These are phyloP conservation scores for Menura novaehollandiae DNA, from an alignment of 2,113 vertebrate genomes.

Conservation along the genomic window DNA sequence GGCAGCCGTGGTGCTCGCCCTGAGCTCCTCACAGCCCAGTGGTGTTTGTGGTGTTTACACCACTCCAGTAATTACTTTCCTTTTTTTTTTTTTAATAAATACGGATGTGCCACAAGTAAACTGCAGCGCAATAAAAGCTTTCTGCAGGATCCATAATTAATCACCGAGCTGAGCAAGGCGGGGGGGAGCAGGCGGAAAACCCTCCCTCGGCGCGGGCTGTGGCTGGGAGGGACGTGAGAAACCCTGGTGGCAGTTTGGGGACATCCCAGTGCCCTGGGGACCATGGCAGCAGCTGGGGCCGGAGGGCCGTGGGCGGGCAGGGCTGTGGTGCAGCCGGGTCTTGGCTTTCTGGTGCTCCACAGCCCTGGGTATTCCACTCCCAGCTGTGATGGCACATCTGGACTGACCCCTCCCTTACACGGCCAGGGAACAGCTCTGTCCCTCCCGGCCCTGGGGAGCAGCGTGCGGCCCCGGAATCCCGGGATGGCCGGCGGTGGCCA, in stretches of 20 bases:
- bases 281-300: rapidly evolving
- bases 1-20: rapidly evolving
- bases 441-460: rapidly evolving
- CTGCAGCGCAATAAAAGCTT: constrained; percentile 40
- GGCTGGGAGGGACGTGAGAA: neutral
- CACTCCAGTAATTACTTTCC: neutral
- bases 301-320: rapidly evolving
- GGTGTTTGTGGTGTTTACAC: neutral
- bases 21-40: neutral
- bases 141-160: constrained; percentile 55
- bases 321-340: rapidly evolving
- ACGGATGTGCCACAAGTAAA: constrained; percentile 49
- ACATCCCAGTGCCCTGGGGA: neutral
- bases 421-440: neutral
- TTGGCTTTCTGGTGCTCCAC: rapidly evolving
- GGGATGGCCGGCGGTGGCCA: rapidly evolving
- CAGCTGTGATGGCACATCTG: neutral
- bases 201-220: rapidly evolving
- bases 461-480: rapidly evolving
- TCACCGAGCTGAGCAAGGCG: neutral
- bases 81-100: constrained; percentile 13
- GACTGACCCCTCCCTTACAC: neutral
- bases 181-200: neutral
- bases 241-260: neutral
- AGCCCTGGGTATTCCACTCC: neutral